Conservation (phyloP, 2,888 invertebrate species). For the Spilarctia lutea region DNA sequence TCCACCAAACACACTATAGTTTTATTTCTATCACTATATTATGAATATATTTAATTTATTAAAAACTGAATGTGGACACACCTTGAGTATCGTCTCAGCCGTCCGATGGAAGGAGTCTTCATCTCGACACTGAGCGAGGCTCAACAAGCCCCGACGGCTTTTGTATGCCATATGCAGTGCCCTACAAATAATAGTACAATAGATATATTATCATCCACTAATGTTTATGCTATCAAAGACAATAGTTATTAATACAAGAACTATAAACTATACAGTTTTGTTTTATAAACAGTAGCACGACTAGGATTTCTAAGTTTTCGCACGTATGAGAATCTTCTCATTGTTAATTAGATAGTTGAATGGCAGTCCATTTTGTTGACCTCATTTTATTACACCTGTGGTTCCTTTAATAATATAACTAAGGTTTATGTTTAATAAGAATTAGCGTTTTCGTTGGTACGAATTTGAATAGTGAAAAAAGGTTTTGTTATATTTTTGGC, state of each 20-base stretch:
- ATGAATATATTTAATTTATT: background rate
- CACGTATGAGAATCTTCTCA: conserved; percentile 63
- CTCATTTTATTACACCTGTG: background rate
- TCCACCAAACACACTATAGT: background rate
- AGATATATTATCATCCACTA: conserved; percentile 64
- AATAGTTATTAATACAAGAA: conserved; percentile 81
- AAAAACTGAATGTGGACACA: conserved; percentile 43
- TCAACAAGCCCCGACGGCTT: conserved; percentile 79
- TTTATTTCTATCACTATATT: background rate
- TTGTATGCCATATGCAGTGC: conserved; percentile 84
- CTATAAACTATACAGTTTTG: conserved; percentile 76
- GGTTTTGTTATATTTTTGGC: background rate
- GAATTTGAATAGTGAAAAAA: background rate
- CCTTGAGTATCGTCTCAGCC: conserved; percentile 81
- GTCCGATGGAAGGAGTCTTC: conserved; percentile 70
- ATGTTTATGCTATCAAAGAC: conserved; percentile 76
- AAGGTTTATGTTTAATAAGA: background rate
- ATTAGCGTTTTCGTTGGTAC: background rate
- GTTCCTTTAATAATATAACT: background rate
- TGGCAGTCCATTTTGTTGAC: conserved; percentile 9
- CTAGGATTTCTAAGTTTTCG: conserved; percentile 74
- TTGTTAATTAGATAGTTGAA: conserved; percentile 50
- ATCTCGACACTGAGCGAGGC: conserved; percentile 78
- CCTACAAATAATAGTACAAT: conserved; percentile 74
- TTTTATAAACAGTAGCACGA: conserved; percentile 77